Conservation (phyloP, 2,113 vertebrate species). For the Eubucco bourcierii region DNA sequence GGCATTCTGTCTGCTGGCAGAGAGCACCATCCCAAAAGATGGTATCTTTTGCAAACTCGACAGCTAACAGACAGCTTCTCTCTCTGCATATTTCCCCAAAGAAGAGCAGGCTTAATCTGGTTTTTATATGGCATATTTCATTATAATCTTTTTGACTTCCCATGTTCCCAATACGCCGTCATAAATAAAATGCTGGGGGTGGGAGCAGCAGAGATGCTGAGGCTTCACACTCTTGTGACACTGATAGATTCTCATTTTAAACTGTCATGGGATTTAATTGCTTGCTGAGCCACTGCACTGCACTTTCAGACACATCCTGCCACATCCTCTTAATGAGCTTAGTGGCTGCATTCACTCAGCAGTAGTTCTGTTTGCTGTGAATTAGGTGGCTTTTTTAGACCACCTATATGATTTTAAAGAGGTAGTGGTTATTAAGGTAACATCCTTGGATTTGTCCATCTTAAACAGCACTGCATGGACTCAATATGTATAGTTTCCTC, state of each 20-base stretch:
- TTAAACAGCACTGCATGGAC: background rate
- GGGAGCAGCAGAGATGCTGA: constrained; percentile 69
- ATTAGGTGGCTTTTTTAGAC: constrained; percentile 68
- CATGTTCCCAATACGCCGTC: constrained; percentile 64
- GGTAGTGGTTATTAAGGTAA: constrained; percentile 60
- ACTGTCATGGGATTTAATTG: constrained; percentile 84
- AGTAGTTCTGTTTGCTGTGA: constrained; percentile 71
- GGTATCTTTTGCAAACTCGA: constrained; percentile 84
- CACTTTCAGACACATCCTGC: constrained; percentile 75
- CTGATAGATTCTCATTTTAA: constrained; percentile 79
- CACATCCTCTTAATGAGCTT: constrained; percentile 82
- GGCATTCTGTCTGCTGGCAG: constrained; percentile 80
- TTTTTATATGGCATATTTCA: constrained; percentile 80
- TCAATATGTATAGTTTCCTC: constrained; percentile 10
- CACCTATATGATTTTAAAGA: constrained; percentile 70
- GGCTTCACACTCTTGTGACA: constrained; percentile 72
- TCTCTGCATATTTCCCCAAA: constrained; percentile 81
- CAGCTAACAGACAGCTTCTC: constrained; percentile 82
- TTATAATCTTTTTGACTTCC: constrained; percentile 77
- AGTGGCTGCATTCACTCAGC: constrained; percentile 72
- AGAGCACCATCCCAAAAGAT: constrained; percentile 80
- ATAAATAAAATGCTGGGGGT: constrained; percentile 67
- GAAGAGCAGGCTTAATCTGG: constrained; percentile 81
- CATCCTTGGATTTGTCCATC: constrained; percentile 30
- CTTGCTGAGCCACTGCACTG: constrained; percentile 71